phyloP scores from a whole-genome alignment of 2,797 vertebrate species.

The Dermochelys coriacea region DNA sequence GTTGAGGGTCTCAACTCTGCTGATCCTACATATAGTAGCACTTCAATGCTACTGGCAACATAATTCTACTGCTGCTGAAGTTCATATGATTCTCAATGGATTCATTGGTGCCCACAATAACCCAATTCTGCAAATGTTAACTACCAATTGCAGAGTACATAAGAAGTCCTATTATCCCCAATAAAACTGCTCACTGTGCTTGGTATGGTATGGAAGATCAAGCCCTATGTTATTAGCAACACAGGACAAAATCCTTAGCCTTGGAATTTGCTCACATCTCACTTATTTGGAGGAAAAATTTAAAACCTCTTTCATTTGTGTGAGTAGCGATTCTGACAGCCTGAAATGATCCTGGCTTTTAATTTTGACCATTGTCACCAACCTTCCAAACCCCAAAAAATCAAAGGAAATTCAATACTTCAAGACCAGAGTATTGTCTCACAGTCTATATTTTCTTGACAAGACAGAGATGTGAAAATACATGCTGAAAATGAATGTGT shows the following conservation, averaged over 20 bases:
- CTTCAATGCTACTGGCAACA: background rate
- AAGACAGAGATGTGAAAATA: background rate
- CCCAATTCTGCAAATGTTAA: background rate
- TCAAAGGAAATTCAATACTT: background rate
- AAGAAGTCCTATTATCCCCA: background rate
- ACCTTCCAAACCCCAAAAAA: background rate
- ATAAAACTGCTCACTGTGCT: background rate
- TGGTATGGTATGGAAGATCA: background rate
- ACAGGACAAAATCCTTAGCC: background rate
- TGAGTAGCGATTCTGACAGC: background rate
- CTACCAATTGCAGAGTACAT: background rate
- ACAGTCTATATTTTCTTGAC: background rate
- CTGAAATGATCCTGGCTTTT: background rate
- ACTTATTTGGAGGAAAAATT: background rate
- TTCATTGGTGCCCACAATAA: background rate
- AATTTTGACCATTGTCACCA: background rate
- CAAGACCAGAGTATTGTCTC: background rate
- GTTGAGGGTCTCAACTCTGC: background rate
- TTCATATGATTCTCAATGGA: background rate
- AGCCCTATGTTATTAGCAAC: background rate
- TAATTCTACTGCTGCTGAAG: background rate
- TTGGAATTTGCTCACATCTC: background rate
- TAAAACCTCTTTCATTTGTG: background rate
- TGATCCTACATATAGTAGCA: background rate
- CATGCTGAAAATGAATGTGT: background rate